Evolutionary conservation across 2,113 vertebrate species (phyloP).

Genomic region (Oryzias javanicus): DNA sequence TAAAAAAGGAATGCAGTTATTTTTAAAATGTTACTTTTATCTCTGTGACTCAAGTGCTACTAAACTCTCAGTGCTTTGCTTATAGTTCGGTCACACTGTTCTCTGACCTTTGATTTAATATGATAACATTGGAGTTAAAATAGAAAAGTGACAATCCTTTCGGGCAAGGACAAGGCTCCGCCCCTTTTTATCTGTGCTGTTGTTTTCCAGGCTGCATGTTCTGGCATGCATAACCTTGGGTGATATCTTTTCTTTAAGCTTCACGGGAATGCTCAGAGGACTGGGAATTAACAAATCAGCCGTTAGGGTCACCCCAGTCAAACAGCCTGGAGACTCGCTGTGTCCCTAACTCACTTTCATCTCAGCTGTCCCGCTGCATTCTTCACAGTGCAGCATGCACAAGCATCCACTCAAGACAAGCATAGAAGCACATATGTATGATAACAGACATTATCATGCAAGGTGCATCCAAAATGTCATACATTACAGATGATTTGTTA

Average conservation of each 20-base stretch:
- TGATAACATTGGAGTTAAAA: conserved; percentile 47
- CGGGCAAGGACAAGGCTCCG: conserved; percentile 34
- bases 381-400: conserved; percentile 12
- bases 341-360: conserved; percentile 25
- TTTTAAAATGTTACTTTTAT: conserved; percentile 1
- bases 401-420: conserved; percentile 12
- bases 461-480: too few species aligned
- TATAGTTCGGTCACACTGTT: conserved; percentile 1
- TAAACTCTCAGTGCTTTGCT: conserved; percentile 6
- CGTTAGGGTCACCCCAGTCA: conserved; percentile 56
- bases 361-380: conserved; percentile 19
- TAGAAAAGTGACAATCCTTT: conserved; percentile 51
- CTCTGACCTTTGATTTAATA: conserved; percentile 31
- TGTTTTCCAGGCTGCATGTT: conserved; percentile 24
- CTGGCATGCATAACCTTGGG: conserved; percentile 60
- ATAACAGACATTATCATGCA: not conserved
- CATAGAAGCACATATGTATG: conserved; percentile 16
- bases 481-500: too few species aligned
- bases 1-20: conserved; percentile 31
- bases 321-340: conserved; percentile 40
- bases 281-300: conserved; percentile 58
- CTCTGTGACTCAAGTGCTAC: not conserved
- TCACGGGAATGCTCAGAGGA: conserved; percentile 55
- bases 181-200: conserved; percentile 18
- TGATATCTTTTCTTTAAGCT: conserved; percentile 56